Percentiles rank a stretch among this genome's conserved stretches.
Evolutionary conservation across 2,113 vertebrate genomes (phyloP).

Genomic region (Alethe diademata): DNA sequence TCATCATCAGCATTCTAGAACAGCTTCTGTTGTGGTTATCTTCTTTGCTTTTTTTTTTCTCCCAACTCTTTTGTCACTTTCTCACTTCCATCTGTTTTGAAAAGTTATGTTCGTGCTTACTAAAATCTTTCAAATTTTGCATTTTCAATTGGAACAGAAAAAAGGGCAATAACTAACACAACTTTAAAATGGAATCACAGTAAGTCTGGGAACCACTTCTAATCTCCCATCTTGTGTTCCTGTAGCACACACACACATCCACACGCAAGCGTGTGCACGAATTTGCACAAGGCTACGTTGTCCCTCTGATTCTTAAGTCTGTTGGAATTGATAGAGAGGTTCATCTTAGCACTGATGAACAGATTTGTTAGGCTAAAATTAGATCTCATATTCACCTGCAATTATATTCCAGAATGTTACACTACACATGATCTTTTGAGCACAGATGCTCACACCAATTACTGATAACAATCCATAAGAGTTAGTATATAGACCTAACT

Average conservation of each 20-base stretch:
- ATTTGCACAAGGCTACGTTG: not conserved
- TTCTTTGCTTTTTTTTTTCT: not conserved
- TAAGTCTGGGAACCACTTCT: not conserved
- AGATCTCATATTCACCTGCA: not conserved
- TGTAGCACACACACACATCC: not conserved
- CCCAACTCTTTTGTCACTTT: constrained; percentile 8
- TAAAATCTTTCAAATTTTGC: not conserved
- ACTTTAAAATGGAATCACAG: not conserved
- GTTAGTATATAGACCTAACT: not conserved
- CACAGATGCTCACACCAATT: not conserved
- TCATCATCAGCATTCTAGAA: not conserved
- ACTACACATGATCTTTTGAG: accelerated
- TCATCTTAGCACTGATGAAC: not conserved
- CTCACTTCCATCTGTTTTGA: constrained; percentile 40
- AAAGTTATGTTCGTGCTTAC: not conserved
- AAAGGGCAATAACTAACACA: not conserved
- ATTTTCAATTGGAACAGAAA: not conserved
- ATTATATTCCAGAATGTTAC: not conserved
- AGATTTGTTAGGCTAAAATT: not conserved
- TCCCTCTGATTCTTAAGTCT: not conserved
- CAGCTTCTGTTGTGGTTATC: constrained; percentile 36
- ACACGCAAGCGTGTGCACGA: accelerated
- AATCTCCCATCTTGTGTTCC: not conserved
- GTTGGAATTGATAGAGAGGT: not conserved
- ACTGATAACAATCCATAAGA: not conserved